Conservation (phyloP, 2,888 invertebrate species). For the Quadroppia sp. region DNA sequence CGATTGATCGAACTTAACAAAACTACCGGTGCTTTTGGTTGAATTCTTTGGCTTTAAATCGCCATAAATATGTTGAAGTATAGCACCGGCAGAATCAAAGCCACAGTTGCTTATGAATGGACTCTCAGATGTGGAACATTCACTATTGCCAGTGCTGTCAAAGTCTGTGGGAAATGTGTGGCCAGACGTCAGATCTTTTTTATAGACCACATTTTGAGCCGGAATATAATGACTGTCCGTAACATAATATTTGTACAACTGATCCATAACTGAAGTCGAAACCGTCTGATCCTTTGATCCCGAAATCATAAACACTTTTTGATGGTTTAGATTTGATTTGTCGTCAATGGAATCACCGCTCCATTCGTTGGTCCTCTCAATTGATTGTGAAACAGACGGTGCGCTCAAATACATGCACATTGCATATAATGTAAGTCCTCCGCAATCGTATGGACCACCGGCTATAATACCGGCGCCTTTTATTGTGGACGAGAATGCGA, state of each 20-base stretch:
- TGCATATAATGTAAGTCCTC: background rate
- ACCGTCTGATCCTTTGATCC: conserved; percentile 32
- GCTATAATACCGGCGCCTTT: conserved; percentile 40
- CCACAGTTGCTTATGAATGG: conserved; percentile 39
- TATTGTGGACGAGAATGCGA: conserved; percentile 29
- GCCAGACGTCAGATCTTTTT: background rate
- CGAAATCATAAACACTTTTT: conserved; percentile 34
- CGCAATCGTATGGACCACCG: conserved; percentile 37
- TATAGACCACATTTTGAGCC: conserved; percentile 17
- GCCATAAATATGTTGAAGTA: conserved; percentile 39
- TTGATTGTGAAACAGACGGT: conserved; percentile 1
- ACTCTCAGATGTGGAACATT: background rate
- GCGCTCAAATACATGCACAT: conserved; percentile 26
- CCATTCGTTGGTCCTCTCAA: background rate
- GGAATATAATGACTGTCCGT: conserved; percentile 15
- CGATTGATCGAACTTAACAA: conserved; percentile 35
- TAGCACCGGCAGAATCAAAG: conserved; percentile 36
- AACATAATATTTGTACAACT: conserved; percentile 37
- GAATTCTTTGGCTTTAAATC: background rate
- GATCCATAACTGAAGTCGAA: conserved; percentile 17
- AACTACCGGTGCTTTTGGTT: background rate
- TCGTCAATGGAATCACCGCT: conserved; percentile 17
- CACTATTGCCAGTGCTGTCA: conserved; percentile 18
- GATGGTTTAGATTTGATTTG: conserved; percentile 17
- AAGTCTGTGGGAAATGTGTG: conserved; percentile 39